Conservation (phyloP, 2,113 vertebrate species). For the Petroica traversi region DNA sequence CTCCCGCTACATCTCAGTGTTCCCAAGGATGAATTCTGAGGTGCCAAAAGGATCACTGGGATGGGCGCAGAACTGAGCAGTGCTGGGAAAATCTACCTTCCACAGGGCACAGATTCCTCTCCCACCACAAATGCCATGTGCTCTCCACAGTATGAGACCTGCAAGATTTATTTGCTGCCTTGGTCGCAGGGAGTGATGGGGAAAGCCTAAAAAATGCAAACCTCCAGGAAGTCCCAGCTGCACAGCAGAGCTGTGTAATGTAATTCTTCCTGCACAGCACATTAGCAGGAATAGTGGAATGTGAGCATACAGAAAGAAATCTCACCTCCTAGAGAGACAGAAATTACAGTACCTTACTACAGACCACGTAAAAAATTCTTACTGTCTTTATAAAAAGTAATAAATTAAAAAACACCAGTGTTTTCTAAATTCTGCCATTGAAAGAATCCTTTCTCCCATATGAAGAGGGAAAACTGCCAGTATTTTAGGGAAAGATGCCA, state of each 20-base stretch:
- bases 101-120: neutral
- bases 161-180: neutral
- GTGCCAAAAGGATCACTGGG: neutral
- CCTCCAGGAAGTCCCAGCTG: conserved; percentile 6
- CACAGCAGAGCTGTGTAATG: neutral
- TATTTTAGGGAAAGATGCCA: neutral
- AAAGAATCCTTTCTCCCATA: neutral
- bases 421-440: neutral
- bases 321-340: neutral
- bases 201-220: neutral
- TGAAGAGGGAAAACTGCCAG: neutral
- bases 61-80: neutral
- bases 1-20: neutral
- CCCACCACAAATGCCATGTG: neutral
- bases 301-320: neutral
- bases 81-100: neutral
- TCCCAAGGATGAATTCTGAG: conserved; percentile 17
- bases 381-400: neutral
- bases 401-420: neutral
- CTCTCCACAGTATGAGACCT: neutral
- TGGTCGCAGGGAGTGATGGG: neutral
- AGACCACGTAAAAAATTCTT: neutral
- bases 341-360: neutral
- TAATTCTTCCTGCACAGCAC: neutral
- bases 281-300: neutral